phyloP scores from a whole-genome alignment of 2,113 vertebrate genomes.

The Spilogale gracilis region DNA sequence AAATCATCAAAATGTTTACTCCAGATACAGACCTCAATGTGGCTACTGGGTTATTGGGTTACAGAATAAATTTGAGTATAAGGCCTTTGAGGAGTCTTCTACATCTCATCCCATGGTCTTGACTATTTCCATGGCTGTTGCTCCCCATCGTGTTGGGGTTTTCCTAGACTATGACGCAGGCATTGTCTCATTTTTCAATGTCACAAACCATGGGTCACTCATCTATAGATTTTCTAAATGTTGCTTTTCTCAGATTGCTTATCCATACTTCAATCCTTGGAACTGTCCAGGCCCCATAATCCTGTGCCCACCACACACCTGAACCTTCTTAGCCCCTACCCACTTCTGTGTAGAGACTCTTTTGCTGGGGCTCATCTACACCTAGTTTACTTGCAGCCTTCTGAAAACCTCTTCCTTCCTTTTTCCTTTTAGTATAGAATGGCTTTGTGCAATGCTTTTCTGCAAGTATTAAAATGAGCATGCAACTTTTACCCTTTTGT shows the following conservation, averaged over 20 bases:
- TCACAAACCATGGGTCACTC: slow-evolving; percentile 64
- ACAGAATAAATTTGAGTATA: neutral
- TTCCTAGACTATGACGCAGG: slow-evolving; percentile 58
- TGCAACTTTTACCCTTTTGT: neutral
- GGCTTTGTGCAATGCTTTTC: neutral
- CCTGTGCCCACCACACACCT: slow-evolving; percentile 26
- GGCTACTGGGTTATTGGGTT: slow-evolving; percentile 65
- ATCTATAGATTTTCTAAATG: slow-evolving; percentile 62
- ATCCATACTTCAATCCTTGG: slow-evolving; percentile 65
- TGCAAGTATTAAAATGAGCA: neutral
- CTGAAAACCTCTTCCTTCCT: neutral
- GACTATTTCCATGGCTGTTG: neutral
- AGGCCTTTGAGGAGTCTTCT: slow-evolving; percentile 43
- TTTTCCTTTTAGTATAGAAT: neutral
- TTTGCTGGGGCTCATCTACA: neutral
- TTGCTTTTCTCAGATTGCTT: neutral
- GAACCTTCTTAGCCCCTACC: neutral
- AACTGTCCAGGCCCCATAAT: slow-evolving; percentile 18
- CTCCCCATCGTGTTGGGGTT: neutral
- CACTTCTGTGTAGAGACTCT: neutral
- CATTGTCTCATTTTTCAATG: slow-evolving; percentile 66
- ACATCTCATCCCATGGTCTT: neutral
- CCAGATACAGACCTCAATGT: slow-evolving; percentile 18
- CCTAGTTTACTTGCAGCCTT: neutral
- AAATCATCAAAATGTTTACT: neutral